These are phyloP conservation scores for Tetragonula carbonaria DNA, from an alignment of 2,888 invertebrate genomes.

Conservation along the genomic window DNA sequence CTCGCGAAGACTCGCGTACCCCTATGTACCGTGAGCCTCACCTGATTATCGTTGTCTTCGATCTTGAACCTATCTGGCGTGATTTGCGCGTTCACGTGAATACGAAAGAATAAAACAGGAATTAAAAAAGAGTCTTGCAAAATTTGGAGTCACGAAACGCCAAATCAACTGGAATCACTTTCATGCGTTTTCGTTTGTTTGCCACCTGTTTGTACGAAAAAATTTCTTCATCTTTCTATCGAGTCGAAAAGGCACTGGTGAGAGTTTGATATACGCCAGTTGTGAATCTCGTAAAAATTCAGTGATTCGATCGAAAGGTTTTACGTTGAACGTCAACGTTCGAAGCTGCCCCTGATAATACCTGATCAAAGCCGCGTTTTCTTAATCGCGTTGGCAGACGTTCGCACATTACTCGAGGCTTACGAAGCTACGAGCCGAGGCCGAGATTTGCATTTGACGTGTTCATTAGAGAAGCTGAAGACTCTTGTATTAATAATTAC, in stretches of 20 bases:
- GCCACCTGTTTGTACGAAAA: conserved; percentile 40
- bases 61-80: too few species aligned
- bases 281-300: too few species aligned
- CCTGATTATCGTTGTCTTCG: too few species aligned
- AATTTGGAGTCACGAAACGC: background rate
- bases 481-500: conserved; percentile 28
- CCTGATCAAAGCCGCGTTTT: background rate
- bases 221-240: conserved; percentile 31
- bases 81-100: too few species aligned
- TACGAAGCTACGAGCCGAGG: too few species aligned
- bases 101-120: too few species aligned
- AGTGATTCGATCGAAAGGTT: background rate
- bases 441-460: conserved; percentile 11
- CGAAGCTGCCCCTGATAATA: background rate
- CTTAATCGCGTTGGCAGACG: background rate
- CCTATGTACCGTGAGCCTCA: too few species aligned
- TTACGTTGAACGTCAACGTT: background rate
- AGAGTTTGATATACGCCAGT: too few species aligned
- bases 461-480: conserved; percentile 32
- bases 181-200: conserved; percentile 29
- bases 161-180: conserved; percentile 35
- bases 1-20: background rate
- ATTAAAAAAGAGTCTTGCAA: background rate
- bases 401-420: background rate
- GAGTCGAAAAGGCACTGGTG: background rate